Conservation (phyloP, 2,113 vertebrate species). For the Orientallactaga bullata region DNA sequence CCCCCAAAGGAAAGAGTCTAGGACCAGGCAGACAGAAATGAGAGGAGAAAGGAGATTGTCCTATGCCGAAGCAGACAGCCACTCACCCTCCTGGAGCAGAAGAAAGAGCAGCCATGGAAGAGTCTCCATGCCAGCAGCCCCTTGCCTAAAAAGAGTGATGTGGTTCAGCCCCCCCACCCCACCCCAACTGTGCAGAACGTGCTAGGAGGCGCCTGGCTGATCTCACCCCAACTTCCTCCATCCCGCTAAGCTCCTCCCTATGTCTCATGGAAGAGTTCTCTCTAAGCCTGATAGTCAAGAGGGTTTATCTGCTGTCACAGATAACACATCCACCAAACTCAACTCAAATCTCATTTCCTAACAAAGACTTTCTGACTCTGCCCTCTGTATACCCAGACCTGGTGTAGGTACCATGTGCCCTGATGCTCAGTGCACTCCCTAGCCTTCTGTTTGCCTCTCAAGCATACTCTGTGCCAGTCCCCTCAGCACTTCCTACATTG, state of each 20-base stretch:
- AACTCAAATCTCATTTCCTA: conserved; percentile 1
- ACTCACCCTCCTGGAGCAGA: conserved; percentile 56
- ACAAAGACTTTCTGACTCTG: not conserved
- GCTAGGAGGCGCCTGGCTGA: not conserved
- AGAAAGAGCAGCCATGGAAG: conserved; percentile 32
- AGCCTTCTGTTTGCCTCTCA: not conserved
- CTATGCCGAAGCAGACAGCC: too few species aligned
- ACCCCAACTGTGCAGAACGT: not conserved
- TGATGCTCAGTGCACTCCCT: not conserved
- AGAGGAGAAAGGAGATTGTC: not conserved
- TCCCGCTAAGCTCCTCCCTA: conserved; percentile 46
- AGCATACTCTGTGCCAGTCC: not conserved
- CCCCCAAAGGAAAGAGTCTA: not conserved
- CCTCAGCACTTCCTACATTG: not conserved
- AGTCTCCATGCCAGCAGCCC: not conserved
- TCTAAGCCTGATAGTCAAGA: not conserved
- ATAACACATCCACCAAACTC: not conserved
- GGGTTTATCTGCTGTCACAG: not conserved
- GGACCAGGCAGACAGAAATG: not conserved
- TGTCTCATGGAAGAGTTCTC: not conserved
- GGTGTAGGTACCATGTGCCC: not conserved
- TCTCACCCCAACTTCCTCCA: conserved; percentile 36
- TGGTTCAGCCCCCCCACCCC: not conserved
- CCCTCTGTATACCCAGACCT: not conserved
- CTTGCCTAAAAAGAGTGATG: too few species aligned